phyloP scores from a whole-genome alignment of 2,797 vertebrate species.

The Heliangelus exortis region DNA sequence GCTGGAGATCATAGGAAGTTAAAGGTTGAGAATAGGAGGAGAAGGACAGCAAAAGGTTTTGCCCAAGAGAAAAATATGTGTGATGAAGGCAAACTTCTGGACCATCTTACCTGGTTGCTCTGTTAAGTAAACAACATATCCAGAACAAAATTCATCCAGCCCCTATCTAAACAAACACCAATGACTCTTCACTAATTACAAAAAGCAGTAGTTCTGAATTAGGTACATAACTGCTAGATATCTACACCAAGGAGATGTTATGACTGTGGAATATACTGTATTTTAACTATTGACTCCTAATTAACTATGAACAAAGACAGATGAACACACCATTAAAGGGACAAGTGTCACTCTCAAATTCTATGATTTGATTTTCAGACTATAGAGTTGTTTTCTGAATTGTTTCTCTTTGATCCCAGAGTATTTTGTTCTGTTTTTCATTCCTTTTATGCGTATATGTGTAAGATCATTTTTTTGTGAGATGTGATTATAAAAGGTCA shows the following conservation, averaged over 20 bases:
- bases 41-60: background rate
- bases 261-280: background rate
- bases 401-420: background rate
- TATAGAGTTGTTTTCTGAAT: background rate
- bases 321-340: background rate
- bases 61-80: background rate
- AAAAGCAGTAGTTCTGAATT: background rate
- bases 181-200: background rate
- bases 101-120: background rate
- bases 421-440: background rate
- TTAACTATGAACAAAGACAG: background rate
- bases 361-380: background rate
- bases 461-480: background rate
- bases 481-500: background rate
- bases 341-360: background rate
- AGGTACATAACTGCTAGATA: background rate
- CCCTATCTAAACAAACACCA: background rate
- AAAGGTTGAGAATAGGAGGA: background rate
- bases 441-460: background rate
- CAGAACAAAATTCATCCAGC: background rate
- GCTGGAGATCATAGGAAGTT: background rate
- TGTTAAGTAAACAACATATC: too few relatives aligned
- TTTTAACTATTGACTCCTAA: background rate
- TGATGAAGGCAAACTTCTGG: background rate
- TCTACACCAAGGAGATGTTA: background rate